Base-by-base conservation (phyloP, 30 jellyfish, hydroid and myxozoan species). In the Turritopsis dohrnii region DNA sequence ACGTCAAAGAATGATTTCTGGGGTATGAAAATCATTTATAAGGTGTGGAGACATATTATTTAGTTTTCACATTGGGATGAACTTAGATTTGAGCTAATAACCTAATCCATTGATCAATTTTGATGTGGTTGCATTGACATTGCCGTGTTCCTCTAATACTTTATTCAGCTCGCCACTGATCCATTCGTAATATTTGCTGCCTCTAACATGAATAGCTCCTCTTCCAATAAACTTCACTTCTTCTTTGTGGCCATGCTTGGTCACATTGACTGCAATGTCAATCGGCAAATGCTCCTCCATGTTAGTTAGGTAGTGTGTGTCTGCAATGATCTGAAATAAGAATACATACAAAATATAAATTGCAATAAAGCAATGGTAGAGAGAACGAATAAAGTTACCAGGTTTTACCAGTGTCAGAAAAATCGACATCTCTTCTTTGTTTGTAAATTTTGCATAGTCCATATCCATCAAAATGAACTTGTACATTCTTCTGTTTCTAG, bases 161-260 rank as follows among this genome's bases (percentile, higher is more conserved):
- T 26, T 21, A 52, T 74, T 74, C 13, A 74, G 41, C 54, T 26
- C 41, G 19, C 54, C 27, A 24, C 65, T 24, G 9, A 74, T 74
- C 83, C 83, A 74, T 74, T 74, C 19, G 83, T 74, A 74, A 52
- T n/a, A 74, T 9, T 1, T 16, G 19, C 4, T 26, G 28, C 83
- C 83, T 74, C 8, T 74, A 1, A 74, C 83, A 29, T 74, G 83
- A 7, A 74, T 26, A 23, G 83, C 83, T 21, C 83, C 83, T 16
- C 83, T 73, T 4, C 83, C 83, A 16, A 74, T 74, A n/a, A 24
- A 74, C 8, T 74, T 74, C 54, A 74, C 41, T 0, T 74, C 65
- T 16, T 74, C 83, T 13, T 24, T 24, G 9, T 74, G 27, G 24
- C 65, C 65, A 29, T 74, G 83, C n/a, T 1, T 74, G 18, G 54